These are phyloP conservation scores for Diplazon laetatorius DNA, from an alignment of 2,888 invertebrate species.

Conservation along the genomic window DNA sequence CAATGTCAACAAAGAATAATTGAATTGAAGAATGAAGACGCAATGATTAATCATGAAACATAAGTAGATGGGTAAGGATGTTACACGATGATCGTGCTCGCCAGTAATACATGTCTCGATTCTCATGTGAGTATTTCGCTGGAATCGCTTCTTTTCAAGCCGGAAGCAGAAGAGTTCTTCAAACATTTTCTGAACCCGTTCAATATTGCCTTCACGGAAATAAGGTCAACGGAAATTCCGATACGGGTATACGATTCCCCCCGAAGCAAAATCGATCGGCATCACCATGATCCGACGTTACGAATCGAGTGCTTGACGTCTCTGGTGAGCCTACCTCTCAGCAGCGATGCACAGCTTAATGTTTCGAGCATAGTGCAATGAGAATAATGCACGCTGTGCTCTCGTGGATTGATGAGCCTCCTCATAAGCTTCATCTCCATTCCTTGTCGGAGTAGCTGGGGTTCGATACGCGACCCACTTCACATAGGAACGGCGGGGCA, in stretches of 20 bases:
- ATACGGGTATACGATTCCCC: background rate
- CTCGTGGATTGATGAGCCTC: slow-evolving; percentile 44
- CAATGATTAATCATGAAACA: too few relatives aligned
- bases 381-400: slow-evolving; percentile 47
- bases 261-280: slow-evolving; percentile 19
- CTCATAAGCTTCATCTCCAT: slow-evolving; percentile 14
- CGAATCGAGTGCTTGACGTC: slow-evolving; percentile 25
- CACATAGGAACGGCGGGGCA: background rate
- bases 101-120: background rate
- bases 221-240: slow-evolving; percentile 17
- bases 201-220: slow-evolving; percentile 7
- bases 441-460: background rate
- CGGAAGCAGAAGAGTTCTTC: background rate
- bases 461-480: slow-evolving; percentile 15
- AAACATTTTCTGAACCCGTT: slow-evolving; percentile 1
- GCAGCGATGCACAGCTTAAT: background rate
- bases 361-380: slow-evolving; percentile 41
- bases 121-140: background rate
- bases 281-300: slow-evolving; percentile 22
- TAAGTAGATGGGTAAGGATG: too few relatives aligned
- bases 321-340: slow-evolving; percentile 10
- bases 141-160: background rate
- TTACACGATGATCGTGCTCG: background rate
- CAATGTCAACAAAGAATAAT: too few relatives aligned
- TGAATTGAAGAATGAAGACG: too few relatives aligned